Conservation (phyloP, 2,113 vertebrate genomes). For the Rhea pennata region DNA sequence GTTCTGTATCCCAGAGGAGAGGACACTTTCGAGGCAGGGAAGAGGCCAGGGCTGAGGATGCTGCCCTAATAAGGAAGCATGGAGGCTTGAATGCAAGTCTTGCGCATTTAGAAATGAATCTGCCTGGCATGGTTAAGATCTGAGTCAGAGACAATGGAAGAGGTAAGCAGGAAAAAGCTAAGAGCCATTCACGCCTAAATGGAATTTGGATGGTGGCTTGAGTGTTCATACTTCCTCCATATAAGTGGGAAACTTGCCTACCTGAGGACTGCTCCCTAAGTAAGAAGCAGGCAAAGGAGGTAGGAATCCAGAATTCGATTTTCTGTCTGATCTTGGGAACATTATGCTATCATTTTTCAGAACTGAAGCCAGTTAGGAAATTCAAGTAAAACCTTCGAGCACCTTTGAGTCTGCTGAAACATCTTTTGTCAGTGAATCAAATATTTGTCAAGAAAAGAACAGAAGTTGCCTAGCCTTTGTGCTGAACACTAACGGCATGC, state of each 20-base stretch:
- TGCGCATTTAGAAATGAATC: background rate
- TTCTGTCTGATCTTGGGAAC: background rate
- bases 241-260: background rate
- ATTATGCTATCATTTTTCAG: background rate
- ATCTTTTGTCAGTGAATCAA: background rate
- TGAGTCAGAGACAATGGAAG: background rate
- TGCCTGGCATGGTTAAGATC: background rate
- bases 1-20: background rate
- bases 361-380: background rate
- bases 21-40: background rate
- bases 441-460: background rate
- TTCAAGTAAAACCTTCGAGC: background rate
- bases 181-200: background rate
- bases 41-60: background rate
- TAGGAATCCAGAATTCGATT: background rate
- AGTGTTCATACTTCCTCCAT: background rate
- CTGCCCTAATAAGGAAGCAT: background rate
- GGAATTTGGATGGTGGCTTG: accelerated
- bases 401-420: background rate
- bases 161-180: background rate
- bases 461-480: background rate
- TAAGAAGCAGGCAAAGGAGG: background rate
- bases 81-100: background rate
- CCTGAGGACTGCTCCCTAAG: accelerated
- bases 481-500: background rate